Base-by-base conservation (phyloP, 2,113 vertebrate genomes). In the Corapipo altera region DNA sequence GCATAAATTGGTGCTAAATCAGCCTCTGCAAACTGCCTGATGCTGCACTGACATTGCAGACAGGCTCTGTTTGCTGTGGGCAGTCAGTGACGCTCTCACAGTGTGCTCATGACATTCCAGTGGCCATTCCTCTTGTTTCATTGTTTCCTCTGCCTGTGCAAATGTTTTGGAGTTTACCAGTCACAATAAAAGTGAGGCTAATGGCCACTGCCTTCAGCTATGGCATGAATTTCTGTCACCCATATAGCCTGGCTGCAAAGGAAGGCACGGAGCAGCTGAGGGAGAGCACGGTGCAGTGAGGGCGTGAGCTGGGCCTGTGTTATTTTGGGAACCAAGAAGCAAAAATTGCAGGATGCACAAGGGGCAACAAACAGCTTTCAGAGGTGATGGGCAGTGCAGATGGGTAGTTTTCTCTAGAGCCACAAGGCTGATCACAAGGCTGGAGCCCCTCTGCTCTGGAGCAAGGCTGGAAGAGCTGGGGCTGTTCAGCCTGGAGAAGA, bases 361-460 rank as follows among this genome's bases (percentile, higher is more conserved):
- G 10, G 17, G 41, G 32, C 4, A 80, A 35, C 21, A 32, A 23
- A 39, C 4, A 15, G 33, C 54, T 76, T 75, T 39, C 58, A 39
- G 23, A 73, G 30, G 9, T 0, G 0, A 3, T 1, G 11, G 44
- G n/a, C 12, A 44, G 44, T 22, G 32, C n/a, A 44, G 66, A 26
- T 24, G 7, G 8, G 26, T 41, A 4, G 15, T 32, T 74, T n/a
- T 27, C 5, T 8, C 44, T 26, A 18, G 17, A 65, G 21, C 32
- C 67, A 66, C 17, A 6, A 51, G 26, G 26, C 0, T 66, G 43
- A 51, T 21, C n/a, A 20, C 24, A 37, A 26, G 12, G 18, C n/a
- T 70, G n/a, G n/a, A 51, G 26, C 5, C 7, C 11, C 32, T 73
- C 15, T 64, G 41, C 41, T 17, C 49, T 51, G 27, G 2, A 44